Evolutionary conservation across 2,113 vertebrate genomes (phyloP), one percentile per base, ranked within the genome.

Genomic region (Actinemys pallida): DNA sequence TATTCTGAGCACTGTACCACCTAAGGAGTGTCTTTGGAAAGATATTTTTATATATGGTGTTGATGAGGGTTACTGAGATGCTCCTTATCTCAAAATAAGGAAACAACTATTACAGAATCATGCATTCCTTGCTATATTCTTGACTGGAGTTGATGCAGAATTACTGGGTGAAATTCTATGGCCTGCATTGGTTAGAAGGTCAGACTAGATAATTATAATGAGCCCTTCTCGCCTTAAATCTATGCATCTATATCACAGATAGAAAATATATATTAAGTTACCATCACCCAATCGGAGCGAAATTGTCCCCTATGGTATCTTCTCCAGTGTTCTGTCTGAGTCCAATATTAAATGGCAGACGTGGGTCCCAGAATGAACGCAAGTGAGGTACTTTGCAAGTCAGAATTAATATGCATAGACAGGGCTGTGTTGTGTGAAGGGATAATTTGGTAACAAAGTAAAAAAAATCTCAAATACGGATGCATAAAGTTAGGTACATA

Each of bases 141-240:
- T 84, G 91, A 90, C 87, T 93, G 93, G 24, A 95, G 88, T 91
- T 87, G 75, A 92, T 91, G 35, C 75, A 87, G 91, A 95, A 94
- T 95, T 97, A 95, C 96, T 84, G 96, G 62, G 86, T 29, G 92
- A 93, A 97, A 45, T 85, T 94, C 90, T 97, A 81, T 92, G 91
- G 88, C 91, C 57, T 93, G 25, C 91, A 53, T 81, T 92, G 81
- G 81, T 39, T 75, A 88, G 92, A 56, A 92, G 86, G 86, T 59
- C 27, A 57, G 95, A 83, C 84, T 91, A 83, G 75, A 78, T 29
- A 83, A 92, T 59, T 59, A 31, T 31, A 59, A 59, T 12, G n/a
- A 84, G 92, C 65, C 75, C 88, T 93, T 92, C 90, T 91, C 91
- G 91, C 92, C 79, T 97, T 91, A 57, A 96, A 96, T 96, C 91